phyloP scores from a whole-genome alignment of 2,113 vertebrate species.

The Astur gentilis region DNA sequence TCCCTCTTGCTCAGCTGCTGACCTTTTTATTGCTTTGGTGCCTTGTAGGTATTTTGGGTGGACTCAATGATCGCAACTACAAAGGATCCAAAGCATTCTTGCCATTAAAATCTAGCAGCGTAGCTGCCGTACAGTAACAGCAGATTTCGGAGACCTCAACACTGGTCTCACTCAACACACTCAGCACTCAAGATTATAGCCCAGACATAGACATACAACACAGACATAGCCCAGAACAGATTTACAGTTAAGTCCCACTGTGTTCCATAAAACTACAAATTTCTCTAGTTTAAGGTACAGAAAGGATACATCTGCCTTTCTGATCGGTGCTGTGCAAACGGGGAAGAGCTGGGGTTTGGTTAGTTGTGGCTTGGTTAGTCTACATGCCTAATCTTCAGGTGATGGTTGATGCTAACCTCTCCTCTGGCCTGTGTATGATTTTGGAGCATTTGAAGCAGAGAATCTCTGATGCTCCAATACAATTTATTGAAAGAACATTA shows the following conservation, averaged over 20 bases:
- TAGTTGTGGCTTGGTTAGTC: neutral
- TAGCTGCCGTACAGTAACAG: neutral
- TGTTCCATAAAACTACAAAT: neutral
- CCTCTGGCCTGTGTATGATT: accelerated
- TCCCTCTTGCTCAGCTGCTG: neutral
- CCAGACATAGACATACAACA: neutral
- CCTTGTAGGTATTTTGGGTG: neutral
- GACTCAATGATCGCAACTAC: neutral
- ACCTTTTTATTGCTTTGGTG: neutral
- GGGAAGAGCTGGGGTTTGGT: neutral
- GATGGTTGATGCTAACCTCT: neutral
- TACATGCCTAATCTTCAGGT: neutral
- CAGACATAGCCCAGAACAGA: neutral
- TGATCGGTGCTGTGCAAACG: neutral
- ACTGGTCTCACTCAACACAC: neutral
- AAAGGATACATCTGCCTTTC: neutral
- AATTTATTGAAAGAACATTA: neutral
- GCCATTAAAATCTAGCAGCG: neutral
- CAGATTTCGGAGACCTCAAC: neutral
- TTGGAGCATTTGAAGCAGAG: neutral
- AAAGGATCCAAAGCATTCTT: neutral
- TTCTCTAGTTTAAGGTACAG: neutral
- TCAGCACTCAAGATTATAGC: neutral
- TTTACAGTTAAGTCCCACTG: neutral
- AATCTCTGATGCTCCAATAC: neutral